Evolutionary conservation across 2,113 vertebrate genomes (phyloP).

Genomic region (Plecotus auritus): DNA sequence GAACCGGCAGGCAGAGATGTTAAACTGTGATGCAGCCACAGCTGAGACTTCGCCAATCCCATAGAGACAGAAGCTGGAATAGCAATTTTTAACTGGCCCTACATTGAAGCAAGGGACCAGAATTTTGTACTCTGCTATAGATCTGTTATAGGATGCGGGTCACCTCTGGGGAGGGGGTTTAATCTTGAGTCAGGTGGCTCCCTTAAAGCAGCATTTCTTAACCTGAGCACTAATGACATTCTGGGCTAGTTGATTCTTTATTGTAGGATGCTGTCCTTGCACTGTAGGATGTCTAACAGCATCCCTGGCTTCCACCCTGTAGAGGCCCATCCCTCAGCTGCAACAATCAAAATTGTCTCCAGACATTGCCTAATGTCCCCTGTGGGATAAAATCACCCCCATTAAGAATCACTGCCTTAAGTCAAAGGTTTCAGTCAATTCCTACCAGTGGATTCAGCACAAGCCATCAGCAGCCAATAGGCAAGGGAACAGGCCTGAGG

Average conservation of each 20-base stretch:
- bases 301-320: neutral
- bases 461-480: neutral
- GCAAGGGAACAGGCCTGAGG: neutral
- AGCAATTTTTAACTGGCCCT: neutral
- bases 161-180: neutral
- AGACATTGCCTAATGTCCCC: neutral
- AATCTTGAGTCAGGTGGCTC: neutral
- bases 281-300: neutral
- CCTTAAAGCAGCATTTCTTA: neutral
- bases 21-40: neutral
- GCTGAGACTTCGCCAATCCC: neutral
- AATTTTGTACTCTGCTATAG: neutral
- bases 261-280: neutral
- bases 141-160: neutral
- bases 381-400: neutral
- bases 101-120: neutral
- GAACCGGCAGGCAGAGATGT: neutral
- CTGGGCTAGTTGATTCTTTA: neutral
- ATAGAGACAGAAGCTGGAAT: neutral
- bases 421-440: neutral
- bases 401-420: neutral
- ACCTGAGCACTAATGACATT: neutral
- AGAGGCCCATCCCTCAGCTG: neutral
- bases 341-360: neutral
- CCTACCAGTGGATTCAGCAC: neutral